These are phyloP conservation scores for Prolemur simus DNA, from an alignment of 2,113 vertebrate species.

Conservation along the genomic window DNA sequence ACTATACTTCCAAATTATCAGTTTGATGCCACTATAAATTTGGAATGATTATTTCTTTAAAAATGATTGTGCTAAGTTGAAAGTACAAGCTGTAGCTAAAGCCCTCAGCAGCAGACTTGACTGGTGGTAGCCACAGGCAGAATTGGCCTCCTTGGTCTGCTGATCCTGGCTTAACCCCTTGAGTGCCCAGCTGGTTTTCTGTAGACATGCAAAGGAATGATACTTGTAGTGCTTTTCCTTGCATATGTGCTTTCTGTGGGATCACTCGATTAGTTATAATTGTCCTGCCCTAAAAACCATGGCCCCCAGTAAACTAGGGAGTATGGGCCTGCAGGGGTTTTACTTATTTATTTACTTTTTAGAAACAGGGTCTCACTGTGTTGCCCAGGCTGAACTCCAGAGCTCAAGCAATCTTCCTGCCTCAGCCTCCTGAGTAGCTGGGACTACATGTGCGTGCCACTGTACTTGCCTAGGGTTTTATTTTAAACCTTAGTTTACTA, in stretches of 20 bases:
- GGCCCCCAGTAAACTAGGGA: slow-evolving; percentile 73
- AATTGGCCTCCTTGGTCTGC: slow-evolving; percentile 81
- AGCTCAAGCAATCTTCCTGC: too few species aligned
- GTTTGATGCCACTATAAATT: slow-evolving; percentile 22
- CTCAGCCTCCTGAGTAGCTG: too few species aligned
- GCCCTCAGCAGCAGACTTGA: slow-evolving; percentile 77
- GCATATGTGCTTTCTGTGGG: slow-evolving; percentile 77
- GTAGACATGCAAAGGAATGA: slow-evolving; percentile 49
- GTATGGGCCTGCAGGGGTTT: slow-evolving; percentile 80
- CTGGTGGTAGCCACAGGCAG: slow-evolving; percentile 78
- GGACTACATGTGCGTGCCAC: too few species aligned
- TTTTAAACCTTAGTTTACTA: slow-evolving; percentile 79
- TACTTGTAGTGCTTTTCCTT: slow-evolving; percentile 65
- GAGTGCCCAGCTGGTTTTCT: slow-evolving; percentile 72
- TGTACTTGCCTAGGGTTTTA: slow-evolving; percentile 63
- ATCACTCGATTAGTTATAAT: slow-evolving; percentile 85
- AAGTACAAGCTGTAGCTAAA: slow-evolving; percentile 79
- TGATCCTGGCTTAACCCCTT: slow-evolving; percentile 80
- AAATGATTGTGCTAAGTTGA: slow-evolving; percentile 66
- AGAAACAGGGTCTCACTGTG: too few species aligned
- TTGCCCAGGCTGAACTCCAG: too few species aligned
- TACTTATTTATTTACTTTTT: slow-evolving; percentile 63
- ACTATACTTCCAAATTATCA: slow-evolving; percentile 13
- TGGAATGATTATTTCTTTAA: slow-evolving; percentile 54
- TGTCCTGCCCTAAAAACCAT: slow-evolving; percentile 81